Evolutionary conservation across 2,113 vertebrate genomes (phyloP).

Genomic region (Xenus cinereus): DNA sequence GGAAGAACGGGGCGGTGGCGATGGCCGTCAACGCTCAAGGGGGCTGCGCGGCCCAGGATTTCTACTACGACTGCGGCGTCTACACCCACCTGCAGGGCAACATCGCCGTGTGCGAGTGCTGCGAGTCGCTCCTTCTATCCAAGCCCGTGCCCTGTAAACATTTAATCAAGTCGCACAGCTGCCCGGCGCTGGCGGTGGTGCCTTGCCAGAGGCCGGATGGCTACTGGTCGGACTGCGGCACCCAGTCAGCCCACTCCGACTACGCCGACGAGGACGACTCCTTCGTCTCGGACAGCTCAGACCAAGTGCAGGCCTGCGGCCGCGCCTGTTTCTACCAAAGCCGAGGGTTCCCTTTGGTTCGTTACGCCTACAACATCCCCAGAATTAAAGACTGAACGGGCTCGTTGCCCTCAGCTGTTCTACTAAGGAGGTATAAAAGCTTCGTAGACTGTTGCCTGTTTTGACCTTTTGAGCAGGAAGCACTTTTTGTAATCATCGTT

Average conservation of each 20-base stretch:
- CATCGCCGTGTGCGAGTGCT: slow-evolving; percentile 84
- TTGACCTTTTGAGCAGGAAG: slow-evolving; percentile 71
- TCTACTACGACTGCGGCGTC: slow-evolving; percentile 80
- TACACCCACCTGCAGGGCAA: slow-evolving; percentile 78
- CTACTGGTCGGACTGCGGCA: slow-evolving; percentile 89
- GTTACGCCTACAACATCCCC: slow-evolving; percentile 89
- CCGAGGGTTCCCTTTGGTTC: slow-evolving; percentile 89
- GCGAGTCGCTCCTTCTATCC: slow-evolving; percentile 84
- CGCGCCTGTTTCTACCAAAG: slow-evolving; percentile 96
- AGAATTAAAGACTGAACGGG: slow-evolving; percentile 79
- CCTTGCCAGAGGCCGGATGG: slow-evolving; percentile 82
- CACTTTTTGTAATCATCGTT: slow-evolving; percentile 78
- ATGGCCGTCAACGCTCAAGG: slow-evolving; percentile 66
- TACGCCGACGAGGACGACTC: slow-evolving; percentile 95
- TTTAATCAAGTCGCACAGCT: slow-evolving; percentile 94
- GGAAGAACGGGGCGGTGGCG: slow-evolving; percentile 54
- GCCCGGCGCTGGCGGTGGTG: slow-evolving; percentile 83
- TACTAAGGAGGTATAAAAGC: not conserved
- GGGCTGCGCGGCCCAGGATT: slow-evolving; percentile 76
- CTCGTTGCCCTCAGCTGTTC: not conserved
- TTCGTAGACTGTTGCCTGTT: slow-evolving; percentile 5
- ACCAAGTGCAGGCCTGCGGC: slow-evolving; percentile 95
- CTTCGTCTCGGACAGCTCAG: slow-evolving; percentile 95
- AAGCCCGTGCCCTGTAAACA: slow-evolving; percentile 89
- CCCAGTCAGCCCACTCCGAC: slow-evolving; percentile 90